A percentile compares a stretch with the other conserved stretches of the same genome.
These are phyloP conservation scores for Actinostola sp. DNA, from an alignment of 92 coral and sea anemone genomes.

Conservation along the genomic window DNA sequence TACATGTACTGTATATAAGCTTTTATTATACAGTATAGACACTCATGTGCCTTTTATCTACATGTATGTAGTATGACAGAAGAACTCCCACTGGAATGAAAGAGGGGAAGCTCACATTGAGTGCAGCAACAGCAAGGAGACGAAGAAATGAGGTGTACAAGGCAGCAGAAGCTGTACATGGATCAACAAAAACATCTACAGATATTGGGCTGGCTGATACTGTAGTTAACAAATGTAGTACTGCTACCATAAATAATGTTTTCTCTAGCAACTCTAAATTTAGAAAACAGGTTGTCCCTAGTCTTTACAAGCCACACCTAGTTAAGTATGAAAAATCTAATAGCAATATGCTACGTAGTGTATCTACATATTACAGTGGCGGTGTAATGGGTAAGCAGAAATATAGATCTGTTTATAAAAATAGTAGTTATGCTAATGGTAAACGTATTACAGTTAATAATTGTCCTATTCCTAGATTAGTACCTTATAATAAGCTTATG, in stretches of 20 bases:
- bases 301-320: conserved; percentile 3
- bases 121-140: conserved; percentile 21
- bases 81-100: not conserved
- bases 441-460: conserved; percentile 33
- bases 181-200: not conserved
- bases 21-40: not conserved
- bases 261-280: not conserved
- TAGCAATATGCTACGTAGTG: conserved; percentile 3
- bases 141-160: conserved; percentile 1
- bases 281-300: not conserved
- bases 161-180: not conserved
- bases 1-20: too few species aligned
- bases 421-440: conserved; percentile 37
- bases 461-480: conserved; percentile 58
- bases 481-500: too few species aligned
- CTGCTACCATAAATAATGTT: not conserved
- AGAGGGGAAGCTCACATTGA: conserved; percentile 6
- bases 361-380: too few species aligned
- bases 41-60: not conserved
- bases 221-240: not conserved
- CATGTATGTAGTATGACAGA: not conserved
- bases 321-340: conserved; percentile 3
- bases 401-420: conserved; percentile 9
- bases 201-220: conserved; percentile 13
- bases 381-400: conserved; percentile 16